Evolutionary conservation across 2,888 invertebrate species (phyloP), one percentile per base, ranked within the genome.

Genomic region (Caenorhabditis imperialis): DNA sequence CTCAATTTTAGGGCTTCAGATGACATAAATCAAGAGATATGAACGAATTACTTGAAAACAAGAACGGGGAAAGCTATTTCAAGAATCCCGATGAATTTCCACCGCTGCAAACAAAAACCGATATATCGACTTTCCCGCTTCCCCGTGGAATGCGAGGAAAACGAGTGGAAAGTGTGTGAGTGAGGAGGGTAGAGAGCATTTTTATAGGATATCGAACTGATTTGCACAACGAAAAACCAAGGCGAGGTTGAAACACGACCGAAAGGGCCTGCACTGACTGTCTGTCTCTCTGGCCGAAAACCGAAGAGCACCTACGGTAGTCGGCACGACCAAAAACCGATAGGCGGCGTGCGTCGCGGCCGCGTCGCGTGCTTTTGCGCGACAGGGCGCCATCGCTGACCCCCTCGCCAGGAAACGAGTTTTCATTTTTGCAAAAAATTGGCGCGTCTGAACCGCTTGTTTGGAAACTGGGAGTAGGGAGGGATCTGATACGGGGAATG

Each of bases 261-360:
- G 40, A 61, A 57, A 57, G 18, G 20, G 25, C 37, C n/a, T 27
- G 27, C 20, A 18, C 48, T 54, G 50, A 61, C 62, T 72, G 61
- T 35, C 54, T 42, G 38, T 48, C 37, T 44, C 53, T 40, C 30
- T 78, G 81, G 74, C 76, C 80, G 80, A 82, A 82, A 78, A 81
- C 80, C 79, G 79, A 81, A 80, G 80, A 78, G 72, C 79, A 81
- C 50, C 57, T 69, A 78, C 75, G 78, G 77, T 76, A 72, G 38
- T 35, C 50, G 18, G 23, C 55, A 48, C 76, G 63, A 61, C 62
- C 75, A 61, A 58, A 45, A 62, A 73, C 42, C 54, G 73, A 70
- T 71, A 57, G 40, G 58, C 33, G 27, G 37, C 37, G 20, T 30
- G 51, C 63, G 61, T n/a, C 16, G 54, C 70, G 61, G 74, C 44